A percentile compares a stretch with the other conserved stretches of the same genome.
These are phyloP conservation scores for Chorisops tibialis DNA, from an alignment of 2,888 invertebrate species.

Conservation along the genomic window DNA sequence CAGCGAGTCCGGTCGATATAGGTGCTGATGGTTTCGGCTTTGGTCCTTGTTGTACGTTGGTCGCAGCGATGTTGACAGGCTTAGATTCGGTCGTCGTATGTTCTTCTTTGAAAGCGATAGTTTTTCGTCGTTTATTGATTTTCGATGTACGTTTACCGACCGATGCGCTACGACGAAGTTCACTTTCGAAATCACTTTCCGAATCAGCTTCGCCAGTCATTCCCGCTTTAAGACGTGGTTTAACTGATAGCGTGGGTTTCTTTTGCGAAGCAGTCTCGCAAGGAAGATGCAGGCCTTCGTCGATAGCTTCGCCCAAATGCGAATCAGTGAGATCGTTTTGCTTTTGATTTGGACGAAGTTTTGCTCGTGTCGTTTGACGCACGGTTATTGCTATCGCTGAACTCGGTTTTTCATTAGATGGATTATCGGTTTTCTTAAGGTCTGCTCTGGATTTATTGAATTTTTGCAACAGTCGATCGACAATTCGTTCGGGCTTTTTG, in stretches of 20 bases:
- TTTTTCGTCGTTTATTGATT: slow-evolving; percentile 39
- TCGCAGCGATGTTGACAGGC: not conserved
- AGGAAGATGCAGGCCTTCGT: not conserved
- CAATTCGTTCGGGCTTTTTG: slow-evolving; percentile 26
- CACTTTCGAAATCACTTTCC: slow-evolving; percentile 40
- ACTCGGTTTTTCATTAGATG: not conserved
- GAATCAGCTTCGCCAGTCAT: slow-evolving; percentile 35
- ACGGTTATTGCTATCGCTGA: not conserved
- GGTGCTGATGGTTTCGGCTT: slow-evolving; percentile 12
- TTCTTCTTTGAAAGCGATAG: slow-evolving; percentile 34
- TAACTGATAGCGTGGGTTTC: slow-evolving; percentile 33
- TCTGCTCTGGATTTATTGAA: slow-evolving; percentile 9
- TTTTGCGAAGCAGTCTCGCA: not conserved
- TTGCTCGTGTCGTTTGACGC: too few relatives aligned
- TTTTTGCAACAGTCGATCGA: slow-evolving; percentile 28
- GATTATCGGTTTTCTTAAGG: not conserved
- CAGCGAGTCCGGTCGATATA: slow-evolving; percentile 26
- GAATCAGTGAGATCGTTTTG: not conserved
- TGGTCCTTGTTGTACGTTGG: not conserved
- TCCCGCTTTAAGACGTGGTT: slow-evolving; percentile 31
- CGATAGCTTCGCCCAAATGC: not conserved
- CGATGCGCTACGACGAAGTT: slow-evolving; percentile 27
- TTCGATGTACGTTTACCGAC: slow-evolving; percentile 24
- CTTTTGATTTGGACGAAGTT: not conserved
- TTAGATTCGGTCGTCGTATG: slow-evolving; percentile 16